Base-by-base conservation (phyloP, 2,113 vertebrate species). In the Garra rufa region DNA sequence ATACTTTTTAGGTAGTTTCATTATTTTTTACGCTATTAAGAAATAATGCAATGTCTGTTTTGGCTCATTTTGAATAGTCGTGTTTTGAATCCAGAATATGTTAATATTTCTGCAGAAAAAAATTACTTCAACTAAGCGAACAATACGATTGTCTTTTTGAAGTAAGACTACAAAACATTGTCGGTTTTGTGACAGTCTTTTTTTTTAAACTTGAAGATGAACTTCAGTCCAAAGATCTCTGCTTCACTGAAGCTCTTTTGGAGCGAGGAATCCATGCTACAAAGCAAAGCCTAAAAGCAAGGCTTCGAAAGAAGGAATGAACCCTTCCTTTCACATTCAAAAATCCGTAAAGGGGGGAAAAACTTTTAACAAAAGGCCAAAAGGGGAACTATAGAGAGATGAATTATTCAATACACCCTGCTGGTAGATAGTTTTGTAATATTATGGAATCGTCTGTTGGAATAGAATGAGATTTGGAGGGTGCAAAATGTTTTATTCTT, bases 191-290 rank as follows among this genome's bases (percentile, higher is more conserved):
- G 88, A 89, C 55, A 81, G 84, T 86, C 85, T 67, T 63, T 59
- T 84, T 57, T 83, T 74, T 88, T 93, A 95, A 94, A 93, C 94
- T 95, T 96, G 95, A 95, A 92, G 94, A 93, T 97, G 96, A 96
- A 96, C 95, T 96, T 96, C 93, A 91, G 82, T 89, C 85, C 91
- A 94, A 94, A 93, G 92, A 89, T 82, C 86, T 84, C 86, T 84
- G 92, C 90, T 91, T 92, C 90, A 92, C 92, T 95, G 93, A 94
- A 91, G 85, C 30, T 69, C 24, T 50, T 83, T 88, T 92, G 89
- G 87, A 92, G 69, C 87, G 91, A 65, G 79, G 91, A 92, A 90
- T 91, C 91, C 89, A n/a, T 55, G 87, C 83, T 91, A 94, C 93
- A 93, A 93, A 89, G 91, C 91, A 91, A 92, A 92, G 87, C 92